Evolutionary conservation across 2,797 vertebrate genomes (phyloP).

Genomic region (Threskiornis aethiopicus): DNA sequence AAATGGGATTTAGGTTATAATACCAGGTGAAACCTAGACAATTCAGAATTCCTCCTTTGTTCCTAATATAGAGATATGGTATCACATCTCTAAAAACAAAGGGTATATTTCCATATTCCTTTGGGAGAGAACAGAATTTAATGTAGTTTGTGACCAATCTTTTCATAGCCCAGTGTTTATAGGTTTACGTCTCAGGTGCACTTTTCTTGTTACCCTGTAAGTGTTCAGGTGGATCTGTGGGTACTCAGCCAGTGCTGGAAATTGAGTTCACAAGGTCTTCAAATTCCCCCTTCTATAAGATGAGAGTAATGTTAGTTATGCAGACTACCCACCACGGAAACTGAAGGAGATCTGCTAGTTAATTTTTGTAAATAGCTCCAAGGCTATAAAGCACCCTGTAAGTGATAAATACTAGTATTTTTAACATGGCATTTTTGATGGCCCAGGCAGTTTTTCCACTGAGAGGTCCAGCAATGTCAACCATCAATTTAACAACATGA

Average conservation of each 20-base stretch:
- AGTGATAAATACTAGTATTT: conserved; percentile 27
- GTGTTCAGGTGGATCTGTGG: neutral
- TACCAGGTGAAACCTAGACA: fast-evolving
- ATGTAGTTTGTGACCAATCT: neutral
- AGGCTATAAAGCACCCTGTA: neutral
- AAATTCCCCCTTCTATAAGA: neutral
- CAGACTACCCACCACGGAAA: fast-evolving
- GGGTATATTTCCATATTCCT: neutral
- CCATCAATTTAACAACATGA: conserved; percentile 39
- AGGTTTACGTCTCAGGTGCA: neutral
- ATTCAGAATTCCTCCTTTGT: neutral
- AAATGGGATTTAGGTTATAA: neutral
- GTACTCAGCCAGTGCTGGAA: neutral
- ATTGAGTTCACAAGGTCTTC: neutral
- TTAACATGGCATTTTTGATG: neutral
- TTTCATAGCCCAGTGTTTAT: neutral
- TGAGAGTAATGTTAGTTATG: neutral
- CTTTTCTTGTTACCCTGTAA: neutral
- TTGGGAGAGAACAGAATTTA: neutral
- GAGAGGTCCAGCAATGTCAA: conserved; percentile 32
- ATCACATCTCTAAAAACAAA: neutral
- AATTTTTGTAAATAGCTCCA: conserved; percentile 18
- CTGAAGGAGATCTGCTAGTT: neutral
- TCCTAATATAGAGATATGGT: neutral
- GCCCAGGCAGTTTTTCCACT: neutral